Evolutionary conservation across 2,797 vertebrate species (phyloP), one percentile per base, ranked within the genome.

Genomic region (Varecia variegata): DNA sequence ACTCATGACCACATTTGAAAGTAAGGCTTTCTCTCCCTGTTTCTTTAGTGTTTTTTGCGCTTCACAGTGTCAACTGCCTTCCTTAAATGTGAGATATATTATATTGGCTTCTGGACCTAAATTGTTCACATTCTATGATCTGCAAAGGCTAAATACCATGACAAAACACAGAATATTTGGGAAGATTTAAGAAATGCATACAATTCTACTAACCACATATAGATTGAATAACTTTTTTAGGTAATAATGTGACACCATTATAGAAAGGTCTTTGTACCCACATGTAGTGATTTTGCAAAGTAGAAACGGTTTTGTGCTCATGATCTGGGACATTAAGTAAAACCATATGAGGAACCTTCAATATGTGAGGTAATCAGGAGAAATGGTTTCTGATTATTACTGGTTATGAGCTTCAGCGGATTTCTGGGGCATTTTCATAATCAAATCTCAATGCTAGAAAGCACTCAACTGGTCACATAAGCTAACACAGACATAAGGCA

Each of bases 281-380:
- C 58, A 60, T 62, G 87, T 83, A 23, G 11, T 65, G 38, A 81
- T 95, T 98, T 80, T 96, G 73, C 74, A 97, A 92, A 88, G 60
- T 10, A n/a, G 30, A 81, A 77, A 91, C 93, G 74, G 43, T 93
- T 97, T 93, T 85, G 90, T 65, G 14, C 35, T 58, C 1, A 32
- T 56, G 35, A 67, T 60, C 27, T 87, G 21, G 7, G 70, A 32
- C 32, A 85, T 67, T 74, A 91, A 54, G 35, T 27, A 43, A 94
- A 94, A 40, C 20, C 12, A 30, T 17, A 15, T 47, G 52, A 80
- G 27, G 20, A 71, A 43, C 74, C 5, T 60, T 92, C 47, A 56
- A 35, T n/a, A 58, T 1, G 3, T 12, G 4, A 62, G 35, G 3
- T 85, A 12, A 32, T 88, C 30, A 74, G 35, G 40, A 87, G 35